Evolutionary conservation across 2,888 invertebrate species (phyloP).

Genomic region (Drosophila anceps): DNA sequence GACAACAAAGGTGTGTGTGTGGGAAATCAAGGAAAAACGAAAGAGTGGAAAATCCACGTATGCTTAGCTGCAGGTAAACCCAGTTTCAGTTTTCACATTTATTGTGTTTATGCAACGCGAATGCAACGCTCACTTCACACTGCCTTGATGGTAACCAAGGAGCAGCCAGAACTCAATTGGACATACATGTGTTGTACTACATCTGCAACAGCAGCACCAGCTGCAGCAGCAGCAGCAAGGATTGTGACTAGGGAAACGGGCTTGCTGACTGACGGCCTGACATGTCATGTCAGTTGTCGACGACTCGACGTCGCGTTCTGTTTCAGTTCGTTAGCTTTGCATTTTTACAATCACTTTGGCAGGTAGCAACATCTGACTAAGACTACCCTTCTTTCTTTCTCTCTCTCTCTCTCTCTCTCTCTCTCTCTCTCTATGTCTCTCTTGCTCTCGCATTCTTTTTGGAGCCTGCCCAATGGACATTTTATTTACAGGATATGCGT

Average conservation of each 20-base stretch:
- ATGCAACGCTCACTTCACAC: conserved; percentile 56
- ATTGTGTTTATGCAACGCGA: conserved; percentile 58
- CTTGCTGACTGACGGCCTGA: conserved; percentile 50
- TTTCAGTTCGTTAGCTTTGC: conserved; percentile 80
- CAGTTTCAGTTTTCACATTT: conserved; percentile 22
- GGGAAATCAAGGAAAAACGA: conserved; percentile 22
- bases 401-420: no score
- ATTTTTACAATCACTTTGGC: conserved; percentile 81
- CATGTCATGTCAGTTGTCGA: conserved; percentile 54
- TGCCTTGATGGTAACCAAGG: conserved; percentile 40
- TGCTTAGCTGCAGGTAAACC: conserved; percentile 8
- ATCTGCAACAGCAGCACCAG: conserved; percentile 6
- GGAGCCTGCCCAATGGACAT: conserved; percentile 67
- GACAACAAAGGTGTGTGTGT: conserved; percentile 3
- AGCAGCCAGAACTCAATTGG: conserved; percentile 24
- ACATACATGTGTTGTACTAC: conserved; percentile 25
- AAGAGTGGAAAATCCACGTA: background rate
- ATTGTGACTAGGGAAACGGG: conserved; percentile 17
- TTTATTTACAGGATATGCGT: conserved; percentile 80
- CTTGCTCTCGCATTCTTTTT: background rate
- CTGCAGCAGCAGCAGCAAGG: conserved; percentile 2
- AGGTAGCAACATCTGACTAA: conserved; percentile 46
- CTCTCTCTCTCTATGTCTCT: background rate
- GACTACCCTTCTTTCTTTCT: no score
- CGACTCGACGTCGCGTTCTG: conserved; percentile 73